Conservation (phyloP, 92 coral and sea anemone genomes). For the Zoanthus gigantus region DNA sequence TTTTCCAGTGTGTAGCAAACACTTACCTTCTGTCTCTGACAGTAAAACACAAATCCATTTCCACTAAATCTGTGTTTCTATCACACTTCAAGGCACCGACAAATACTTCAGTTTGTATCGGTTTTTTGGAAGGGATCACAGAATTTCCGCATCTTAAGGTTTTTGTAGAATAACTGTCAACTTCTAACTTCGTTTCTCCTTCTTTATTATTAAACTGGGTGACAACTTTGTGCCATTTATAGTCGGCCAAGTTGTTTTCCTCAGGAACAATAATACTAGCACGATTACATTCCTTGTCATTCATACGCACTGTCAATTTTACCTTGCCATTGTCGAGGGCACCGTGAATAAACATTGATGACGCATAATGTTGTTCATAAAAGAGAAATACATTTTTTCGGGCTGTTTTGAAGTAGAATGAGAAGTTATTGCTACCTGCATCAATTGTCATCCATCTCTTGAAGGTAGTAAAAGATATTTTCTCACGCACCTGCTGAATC, state of each 20-base stretch:
- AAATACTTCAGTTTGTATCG: neutral
- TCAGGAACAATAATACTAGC: neutral
- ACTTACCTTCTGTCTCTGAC: neutral
- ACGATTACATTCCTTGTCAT: no score
- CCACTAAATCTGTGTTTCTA: neutral
- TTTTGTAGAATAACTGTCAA: neutral
- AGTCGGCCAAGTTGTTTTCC: neutral
- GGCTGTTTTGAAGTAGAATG: constrained; percentile 18
- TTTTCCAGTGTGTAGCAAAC: neutral
- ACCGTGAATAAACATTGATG: neutral
- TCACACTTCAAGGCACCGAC: constrained; percentile 20
- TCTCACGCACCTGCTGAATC: neutral
- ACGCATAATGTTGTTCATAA: neutral
- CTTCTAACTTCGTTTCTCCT: neutral
- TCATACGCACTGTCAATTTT: neutral
- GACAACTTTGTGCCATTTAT: constrained; percentile 24
- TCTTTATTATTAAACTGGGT: neutral
- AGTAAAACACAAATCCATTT: neutral
- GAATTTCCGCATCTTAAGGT: neutral
- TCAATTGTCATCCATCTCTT: constrained; percentile 4
- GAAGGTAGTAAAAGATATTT: neutral
- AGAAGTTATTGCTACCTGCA: neutral
- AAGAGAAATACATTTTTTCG: constrained; percentile 10
- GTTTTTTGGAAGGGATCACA: neutral
- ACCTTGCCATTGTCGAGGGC: constrained; percentile 2